phyloP scores from a whole-genome alignment of 2,113 vertebrate species.

The Nycticebus coucang region DNA sequence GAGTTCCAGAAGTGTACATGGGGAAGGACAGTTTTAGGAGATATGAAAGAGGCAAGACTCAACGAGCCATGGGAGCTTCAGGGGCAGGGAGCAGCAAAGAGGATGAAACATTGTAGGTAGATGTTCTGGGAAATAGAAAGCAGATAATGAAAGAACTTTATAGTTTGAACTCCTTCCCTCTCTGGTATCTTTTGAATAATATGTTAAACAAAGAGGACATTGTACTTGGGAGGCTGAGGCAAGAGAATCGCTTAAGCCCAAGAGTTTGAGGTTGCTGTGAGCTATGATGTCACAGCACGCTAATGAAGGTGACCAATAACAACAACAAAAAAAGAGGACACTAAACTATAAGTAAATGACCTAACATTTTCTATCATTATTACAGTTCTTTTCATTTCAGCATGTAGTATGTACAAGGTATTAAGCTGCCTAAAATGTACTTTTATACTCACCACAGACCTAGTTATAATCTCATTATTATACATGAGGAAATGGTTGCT shows the following conservation, averaged over 20 bases:
- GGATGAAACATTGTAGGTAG: neutral
- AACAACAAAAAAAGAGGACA: neutral
- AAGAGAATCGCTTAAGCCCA: too few species aligned
- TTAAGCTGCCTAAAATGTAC: neutral
- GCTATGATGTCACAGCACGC: too few species aligned
- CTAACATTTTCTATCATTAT: neutral
- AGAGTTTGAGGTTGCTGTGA: too few species aligned
- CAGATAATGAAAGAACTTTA: neutral
- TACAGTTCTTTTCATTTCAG: neutral
- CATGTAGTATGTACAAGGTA: neutral
- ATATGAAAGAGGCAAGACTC: too few species aligned
- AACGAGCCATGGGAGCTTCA: too few species aligned
- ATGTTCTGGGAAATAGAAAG: neutral
- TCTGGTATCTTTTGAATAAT: neutral
- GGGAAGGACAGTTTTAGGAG: too few species aligned
- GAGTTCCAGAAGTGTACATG: too few species aligned
- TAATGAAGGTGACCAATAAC: too few species aligned
- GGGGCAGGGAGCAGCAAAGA: too few species aligned
- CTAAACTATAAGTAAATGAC: neutral
- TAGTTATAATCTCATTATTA: neutral
- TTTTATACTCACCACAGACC: constrained; percentile 8
- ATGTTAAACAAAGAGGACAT: neutral
- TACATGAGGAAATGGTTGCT: neutral
- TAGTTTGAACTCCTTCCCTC: neutral
- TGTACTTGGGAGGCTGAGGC: too few species aligned